These are phyloP conservation scores for Chunga burmeisteri DNA, from an alignment of 2,113 vertebrate species.

Conservation along the genomic window DNA sequence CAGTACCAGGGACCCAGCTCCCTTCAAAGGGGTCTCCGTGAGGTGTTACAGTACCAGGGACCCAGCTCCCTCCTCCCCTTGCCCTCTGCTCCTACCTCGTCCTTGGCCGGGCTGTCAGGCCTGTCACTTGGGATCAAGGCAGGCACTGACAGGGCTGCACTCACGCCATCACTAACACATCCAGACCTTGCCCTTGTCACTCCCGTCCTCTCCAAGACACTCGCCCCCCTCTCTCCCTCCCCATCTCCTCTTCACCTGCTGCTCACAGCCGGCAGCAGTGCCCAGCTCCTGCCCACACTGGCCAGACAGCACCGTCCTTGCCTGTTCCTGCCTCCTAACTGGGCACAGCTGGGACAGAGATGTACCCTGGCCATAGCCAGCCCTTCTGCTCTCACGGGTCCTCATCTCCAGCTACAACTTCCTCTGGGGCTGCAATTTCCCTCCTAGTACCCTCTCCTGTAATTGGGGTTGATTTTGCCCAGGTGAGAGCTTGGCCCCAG, in stretches of 20 bases:
- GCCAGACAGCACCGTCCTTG: not conserved
- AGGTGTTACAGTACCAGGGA: not conserved
- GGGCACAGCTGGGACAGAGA: no score
- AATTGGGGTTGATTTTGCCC: not conserved
- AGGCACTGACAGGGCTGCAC: not conserved
- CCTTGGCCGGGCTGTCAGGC: not conserved
- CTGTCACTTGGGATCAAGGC: not conserved
- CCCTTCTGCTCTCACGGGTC: rapidly evolving
- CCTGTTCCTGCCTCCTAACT: not conserved
- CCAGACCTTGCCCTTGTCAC: constrained; percentile 32
- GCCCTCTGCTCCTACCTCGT: not conserved
- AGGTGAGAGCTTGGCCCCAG: not conserved
- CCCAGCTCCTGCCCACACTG: rapidly evolving
- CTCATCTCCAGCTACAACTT: not conserved
- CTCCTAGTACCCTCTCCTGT: not conserved
- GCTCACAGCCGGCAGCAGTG: not conserved
- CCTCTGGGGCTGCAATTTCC: no score
- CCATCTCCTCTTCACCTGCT: not conserved
- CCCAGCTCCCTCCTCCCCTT: not conserved
- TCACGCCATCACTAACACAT: not conserved
- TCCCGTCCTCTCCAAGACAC: not conserved
- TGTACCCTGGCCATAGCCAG: rapidly evolving
- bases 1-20: not conserved
- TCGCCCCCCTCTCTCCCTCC: not conserved
- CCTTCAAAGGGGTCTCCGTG: rapidly evolving